Percentiles rank a stretch among this genome's conserved stretches.
These are phyloP conservation scores for Thymelicus acteon DNA, from an alignment of 2,888 invertebrate species.

Conservation along the genomic window DNA sequence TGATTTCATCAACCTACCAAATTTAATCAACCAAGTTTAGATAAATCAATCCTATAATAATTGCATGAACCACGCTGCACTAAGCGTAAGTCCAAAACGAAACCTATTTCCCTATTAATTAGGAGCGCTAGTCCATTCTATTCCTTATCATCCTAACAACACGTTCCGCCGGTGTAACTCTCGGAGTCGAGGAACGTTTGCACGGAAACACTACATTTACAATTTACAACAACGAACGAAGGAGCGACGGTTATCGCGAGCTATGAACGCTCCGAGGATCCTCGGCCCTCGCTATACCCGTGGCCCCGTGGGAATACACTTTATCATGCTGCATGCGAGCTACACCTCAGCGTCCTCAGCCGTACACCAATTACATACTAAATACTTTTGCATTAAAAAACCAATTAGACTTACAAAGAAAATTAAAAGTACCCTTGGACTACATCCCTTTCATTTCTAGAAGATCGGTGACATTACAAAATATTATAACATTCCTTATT, in stretches of 20 bases:
- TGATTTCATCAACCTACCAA: too few species aligned
- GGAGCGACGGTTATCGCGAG: constrained; percentile 13
- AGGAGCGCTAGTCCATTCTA: background rate
- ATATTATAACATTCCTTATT: too few species aligned
- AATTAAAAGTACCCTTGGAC: too few species aligned
- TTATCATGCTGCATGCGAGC: constrained; percentile 17
- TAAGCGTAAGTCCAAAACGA: background rate
- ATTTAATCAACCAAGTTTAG: too few species aligned
- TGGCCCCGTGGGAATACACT: constrained; percentile 18
- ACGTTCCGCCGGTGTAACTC: background rate
- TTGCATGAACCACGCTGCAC: too few species aligned
- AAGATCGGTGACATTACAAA: too few species aligned
- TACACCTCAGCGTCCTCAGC: background rate
- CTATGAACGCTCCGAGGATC: background rate
- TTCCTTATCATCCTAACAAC: constrained; percentile 11
- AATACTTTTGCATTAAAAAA: too few species aligned
- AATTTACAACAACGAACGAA: constrained; percentile 28
- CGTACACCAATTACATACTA: background rate
- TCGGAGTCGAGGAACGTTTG: constrained; percentile 7
- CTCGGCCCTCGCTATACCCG: constrained; percentile 8
- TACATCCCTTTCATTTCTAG: too few species aligned
- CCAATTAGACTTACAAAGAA: too few species aligned
- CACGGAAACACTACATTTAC: constrained; percentile 33
- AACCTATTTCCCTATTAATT: background rate
- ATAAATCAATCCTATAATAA: too few species aligned